Evolutionary conservation across 2,888 invertebrate species (phyloP).

Genomic region (Metalampra italica): DNA sequence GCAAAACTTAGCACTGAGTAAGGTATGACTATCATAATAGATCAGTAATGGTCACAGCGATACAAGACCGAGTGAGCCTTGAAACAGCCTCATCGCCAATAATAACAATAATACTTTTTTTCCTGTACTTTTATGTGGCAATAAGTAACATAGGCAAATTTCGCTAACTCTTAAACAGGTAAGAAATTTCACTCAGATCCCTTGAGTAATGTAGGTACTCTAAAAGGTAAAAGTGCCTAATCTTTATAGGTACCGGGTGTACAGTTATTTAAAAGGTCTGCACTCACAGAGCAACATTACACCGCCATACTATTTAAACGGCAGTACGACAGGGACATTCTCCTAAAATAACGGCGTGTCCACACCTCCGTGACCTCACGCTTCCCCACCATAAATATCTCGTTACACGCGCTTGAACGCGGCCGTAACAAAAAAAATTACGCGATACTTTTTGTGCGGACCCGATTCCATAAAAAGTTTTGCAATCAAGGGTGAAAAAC

Average conservation of each 20-base stretch:
- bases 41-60: too few species aligned
- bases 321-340: slow-evolving; percentile 37
- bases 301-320: slow-evolving; percentile 28
- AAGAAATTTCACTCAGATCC: too few species aligned
- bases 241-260: background rate
- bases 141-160: too few species aligned
- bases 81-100: too few species aligned
- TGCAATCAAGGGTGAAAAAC: slow-evolving; percentile 54
- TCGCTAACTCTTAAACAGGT: too few species aligned
- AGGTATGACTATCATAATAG: too few species aligned
- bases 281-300: slow-evolving; percentile 20
- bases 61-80: too few species aligned
- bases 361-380: slow-evolving; percentile 47
- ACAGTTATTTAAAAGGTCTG: background rate
- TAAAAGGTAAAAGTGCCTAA: background rate
- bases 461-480: slow-evolving; percentile 50
- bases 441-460: slow-evolving; percentile 46
- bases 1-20: too few species aligned
- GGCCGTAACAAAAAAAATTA: slow-evolving; percentile 45
- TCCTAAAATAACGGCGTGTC: slow-evolving; percentile 35
- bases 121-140: too few species aligned
- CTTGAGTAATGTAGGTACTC: too few species aligned
- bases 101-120: too few species aligned
- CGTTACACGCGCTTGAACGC: slow-evolving; percentile 46
- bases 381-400: slow-evolving; percentile 55